Base-by-base conservation (phyloP, 2,113 vertebrate species). In the Mola mola region DNA sequence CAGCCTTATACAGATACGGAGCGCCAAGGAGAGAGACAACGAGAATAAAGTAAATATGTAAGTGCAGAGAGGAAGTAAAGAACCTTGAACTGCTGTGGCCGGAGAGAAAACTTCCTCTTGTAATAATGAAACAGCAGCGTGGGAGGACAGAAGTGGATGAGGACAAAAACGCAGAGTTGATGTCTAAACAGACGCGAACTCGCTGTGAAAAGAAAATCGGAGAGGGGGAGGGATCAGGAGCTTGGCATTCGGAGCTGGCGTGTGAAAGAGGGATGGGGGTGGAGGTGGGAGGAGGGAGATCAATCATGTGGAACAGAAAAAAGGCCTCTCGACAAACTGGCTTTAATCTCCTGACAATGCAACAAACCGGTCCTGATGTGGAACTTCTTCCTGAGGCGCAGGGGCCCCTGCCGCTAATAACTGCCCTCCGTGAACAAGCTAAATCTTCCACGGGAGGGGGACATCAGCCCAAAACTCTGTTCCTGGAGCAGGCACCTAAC, bases 311-410 rank as follows among this genome's bases (percentile, higher is more conserved):
- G 82, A 87, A 87, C 62, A 61, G 72, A 15, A 44, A 81, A 88
- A 80, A 79, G 69, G 78, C 72, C 81, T 89, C 87, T 89, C 84
- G 82, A 67, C 80, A 82, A 90, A 86, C 47, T 44, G 62, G 22
- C 89, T 92, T 89, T 91, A 87, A 90, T 89, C 84, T 88, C 65
- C 48, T 75, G 81, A 87, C 85, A 87, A 86, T 60, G 71, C 75
- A 86, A 88, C 79, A 87, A 90, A 90, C 85, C 81, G 72, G 68
- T 77, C 76, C 73, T 85, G 88, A 90, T 84, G 85, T 82, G 77
- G 70, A 69, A 74, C 50, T 25, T 82, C 75, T 74, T 82, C 44
- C 77, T 51, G 75, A 66, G 66, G 60, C 56, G 66, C 56, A 6
- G 55, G 52, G 78, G 81, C 81, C 75, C 62, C 72, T 22, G 80